phyloP scores from a whole-genome alignment of 1,140 invertebrate species.

The Muscidifurax raptorellus region DNA sequence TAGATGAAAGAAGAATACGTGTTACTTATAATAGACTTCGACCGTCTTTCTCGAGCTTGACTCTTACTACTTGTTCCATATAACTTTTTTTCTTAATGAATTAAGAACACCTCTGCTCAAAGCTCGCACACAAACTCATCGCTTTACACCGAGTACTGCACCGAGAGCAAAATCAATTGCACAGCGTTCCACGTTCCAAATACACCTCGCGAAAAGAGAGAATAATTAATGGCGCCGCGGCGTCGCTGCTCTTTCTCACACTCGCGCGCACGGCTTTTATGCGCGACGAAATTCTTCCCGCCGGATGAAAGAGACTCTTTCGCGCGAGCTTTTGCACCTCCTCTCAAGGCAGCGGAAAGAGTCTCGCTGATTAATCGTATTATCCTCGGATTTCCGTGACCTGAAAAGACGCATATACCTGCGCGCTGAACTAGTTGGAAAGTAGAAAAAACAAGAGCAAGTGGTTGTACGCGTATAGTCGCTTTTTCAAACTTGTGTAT shows the following conservation, averaged over 20 bases:
- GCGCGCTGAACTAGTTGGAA: background rate
- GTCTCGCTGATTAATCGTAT: slow-evolving; percentile 37
- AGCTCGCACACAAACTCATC: no score
- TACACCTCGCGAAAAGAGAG: background rate
- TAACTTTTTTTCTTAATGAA: no score
- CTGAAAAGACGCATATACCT: background rate
- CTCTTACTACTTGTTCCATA: background rate
- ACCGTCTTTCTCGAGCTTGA: background rate
- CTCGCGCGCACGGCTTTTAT: background rate
- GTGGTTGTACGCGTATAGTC: no score
- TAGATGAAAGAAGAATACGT: background rate
- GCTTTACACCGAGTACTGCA: no score
- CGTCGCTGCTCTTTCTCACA: background rate
- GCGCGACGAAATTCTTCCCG: background rate
- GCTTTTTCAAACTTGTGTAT: background rate
- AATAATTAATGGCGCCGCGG: slow-evolving; percentile 23
- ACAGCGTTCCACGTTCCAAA: no score
- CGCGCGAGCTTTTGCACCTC: background rate
- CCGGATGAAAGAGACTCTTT: background rate
- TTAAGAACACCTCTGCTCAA: no score
- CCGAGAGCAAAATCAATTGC: no score
- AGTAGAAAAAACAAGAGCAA: background rate
- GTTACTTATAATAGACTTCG: no score
- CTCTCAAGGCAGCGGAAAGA: background rate
- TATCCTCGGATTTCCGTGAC: slow-evolving; percentile 18